These are phyloP conservation scores for Alsophila aescularia DNA, from an alignment of 2,888 invertebrate species.

Conservation along the genomic window DNA sequence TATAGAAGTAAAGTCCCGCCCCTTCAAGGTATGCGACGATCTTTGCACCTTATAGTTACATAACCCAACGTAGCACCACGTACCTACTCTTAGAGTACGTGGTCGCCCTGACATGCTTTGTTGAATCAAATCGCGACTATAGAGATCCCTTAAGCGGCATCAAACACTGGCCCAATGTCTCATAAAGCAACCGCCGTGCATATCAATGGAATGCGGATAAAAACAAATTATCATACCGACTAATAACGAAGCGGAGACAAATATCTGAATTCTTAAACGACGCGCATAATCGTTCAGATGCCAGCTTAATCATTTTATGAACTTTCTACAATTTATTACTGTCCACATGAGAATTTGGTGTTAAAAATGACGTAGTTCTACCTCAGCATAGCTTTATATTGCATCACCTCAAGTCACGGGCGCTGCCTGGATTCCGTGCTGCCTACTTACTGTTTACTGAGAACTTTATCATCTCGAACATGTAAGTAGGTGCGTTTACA, in stretches of 20 bases:
- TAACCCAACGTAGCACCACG: slow-evolving; percentile 71
- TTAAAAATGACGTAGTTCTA: slow-evolving; percentile 40
- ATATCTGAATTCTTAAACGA: slow-evolving; percentile 43
- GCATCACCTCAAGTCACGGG: slow-evolving; percentile 52
- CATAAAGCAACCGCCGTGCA: slow-evolving; percentile 43
- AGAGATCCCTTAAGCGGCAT: slow-evolving; percentile 68
- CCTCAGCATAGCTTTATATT: slow-evolving; percentile 37
- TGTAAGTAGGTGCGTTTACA: slow-evolving; percentile 39
- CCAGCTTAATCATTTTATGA: slow-evolving; percentile 22
- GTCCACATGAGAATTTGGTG: slow-evolving; percentile 19
- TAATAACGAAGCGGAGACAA: slow-evolving; percentile 36
- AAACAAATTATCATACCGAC: background rate
- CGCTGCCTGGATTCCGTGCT: slow-evolving; percentile 53
- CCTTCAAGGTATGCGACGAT: slow-evolving; percentile 46
- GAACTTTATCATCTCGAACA: slow-evolving; percentile 60
- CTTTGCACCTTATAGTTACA: slow-evolving; percentile 42
- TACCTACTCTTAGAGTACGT: slow-evolving; percentile 64
- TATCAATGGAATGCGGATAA: slow-evolving; percentile 47
- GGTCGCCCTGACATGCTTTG: slow-evolving; percentile 79
- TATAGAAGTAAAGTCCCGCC: slow-evolving; percentile 6
- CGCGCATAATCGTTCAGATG: slow-evolving; percentile 36
- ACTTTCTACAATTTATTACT: slow-evolving; percentile 48
- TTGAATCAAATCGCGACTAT: slow-evolving; percentile 60
- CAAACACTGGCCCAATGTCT: slow-evolving; percentile 53
- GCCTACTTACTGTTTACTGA: slow-evolving; percentile 53